phyloP scores from a whole-genome alignment of 2,888 invertebrate species.

The Hermodice carunculata region DNA sequence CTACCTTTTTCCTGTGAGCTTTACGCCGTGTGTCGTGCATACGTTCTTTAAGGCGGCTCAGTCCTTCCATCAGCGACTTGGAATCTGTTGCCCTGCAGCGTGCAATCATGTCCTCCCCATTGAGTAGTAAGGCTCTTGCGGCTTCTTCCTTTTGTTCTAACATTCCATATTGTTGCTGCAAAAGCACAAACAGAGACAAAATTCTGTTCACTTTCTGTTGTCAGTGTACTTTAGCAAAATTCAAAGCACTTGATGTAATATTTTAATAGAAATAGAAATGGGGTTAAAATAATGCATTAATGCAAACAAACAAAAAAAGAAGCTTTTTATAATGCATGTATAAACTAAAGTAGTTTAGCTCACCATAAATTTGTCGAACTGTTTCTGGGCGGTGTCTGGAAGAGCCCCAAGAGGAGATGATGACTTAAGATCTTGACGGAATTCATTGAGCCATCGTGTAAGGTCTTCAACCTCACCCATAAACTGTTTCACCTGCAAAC shows the following conservation, averaged over 20 bases:
- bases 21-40: constrained; percentile 61
- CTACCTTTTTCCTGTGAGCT: constrained; percentile 63
- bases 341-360: constrained; percentile 25
- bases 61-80: constrained; percentile 54
- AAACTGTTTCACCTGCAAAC: constrained; percentile 63
- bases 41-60: constrained; percentile 60
- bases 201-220: no score
- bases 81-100: constrained; percentile 61
- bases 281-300: no score
- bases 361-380: constrained; percentile 64
- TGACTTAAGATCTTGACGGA: constrained; percentile 58
- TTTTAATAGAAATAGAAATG: no score
- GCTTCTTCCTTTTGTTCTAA: constrained; percentile 59
- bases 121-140: constrained; percentile 56
- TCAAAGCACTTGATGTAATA: no score
- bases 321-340: no score
- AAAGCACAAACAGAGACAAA: constrained; percentile 2
- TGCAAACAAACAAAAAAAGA: no score
- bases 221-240: no score
- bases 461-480: constrained; percentile 66
- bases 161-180: constrained; percentile 35
- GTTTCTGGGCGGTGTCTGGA: constrained; percentile 64
- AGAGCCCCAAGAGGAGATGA: constrained; percentile 65
- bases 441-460: constrained; percentile 62
- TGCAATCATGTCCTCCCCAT: constrained; percentile 63